Percentiles rank a stretch among this genome's conserved stretches.
phyloP scores from a whole-genome alignment of 2,797 vertebrate genomes.

The Alfaro cultratus region DNA sequence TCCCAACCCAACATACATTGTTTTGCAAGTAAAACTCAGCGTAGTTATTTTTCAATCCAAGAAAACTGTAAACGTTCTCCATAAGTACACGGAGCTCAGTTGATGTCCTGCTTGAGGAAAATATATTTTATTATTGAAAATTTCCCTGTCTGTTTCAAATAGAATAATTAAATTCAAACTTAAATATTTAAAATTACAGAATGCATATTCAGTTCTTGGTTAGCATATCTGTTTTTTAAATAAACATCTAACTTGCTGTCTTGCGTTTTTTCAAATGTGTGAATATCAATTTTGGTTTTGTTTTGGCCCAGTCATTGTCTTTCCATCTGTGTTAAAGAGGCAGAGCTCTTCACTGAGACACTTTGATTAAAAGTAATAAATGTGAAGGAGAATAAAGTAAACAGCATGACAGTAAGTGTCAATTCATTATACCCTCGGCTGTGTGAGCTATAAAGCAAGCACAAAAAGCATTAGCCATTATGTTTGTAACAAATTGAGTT shows the following conservation, averaged over 20 bases:
- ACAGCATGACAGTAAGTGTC: constrained; percentile 27
- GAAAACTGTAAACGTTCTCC: neutral
- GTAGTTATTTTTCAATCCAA: neutral
- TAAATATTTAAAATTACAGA: neutral
- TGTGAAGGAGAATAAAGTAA: constrained; percentile 34
- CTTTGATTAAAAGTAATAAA: constrained; percentile 37
- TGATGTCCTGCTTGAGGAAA: neutral
- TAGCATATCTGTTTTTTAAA: neutral
- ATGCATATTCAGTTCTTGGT: neutral
- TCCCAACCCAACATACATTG: neutral
- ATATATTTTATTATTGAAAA: neutral
- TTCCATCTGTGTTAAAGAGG: constrained; percentile 16
- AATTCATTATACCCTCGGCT: constrained; percentile 32
- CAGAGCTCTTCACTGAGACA: constrained; percentile 6
- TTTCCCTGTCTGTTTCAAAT: neutral
- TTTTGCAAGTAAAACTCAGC: neutral
- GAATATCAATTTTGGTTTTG: neutral
- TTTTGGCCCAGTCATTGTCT: constrained; percentile 1
- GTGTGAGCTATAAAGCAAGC: constrained; percentile 31
- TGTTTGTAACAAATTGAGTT: constrained; percentile 9
- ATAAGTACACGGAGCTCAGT: neutral
- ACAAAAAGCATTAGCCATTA: constrained; percentile 20
- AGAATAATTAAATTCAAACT: neutral
- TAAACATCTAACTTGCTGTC: neutral
- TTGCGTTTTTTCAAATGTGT: neutral